Conservation (phyloP, 2,797 vertebrate species). For the Molothrus ater region DNA sequence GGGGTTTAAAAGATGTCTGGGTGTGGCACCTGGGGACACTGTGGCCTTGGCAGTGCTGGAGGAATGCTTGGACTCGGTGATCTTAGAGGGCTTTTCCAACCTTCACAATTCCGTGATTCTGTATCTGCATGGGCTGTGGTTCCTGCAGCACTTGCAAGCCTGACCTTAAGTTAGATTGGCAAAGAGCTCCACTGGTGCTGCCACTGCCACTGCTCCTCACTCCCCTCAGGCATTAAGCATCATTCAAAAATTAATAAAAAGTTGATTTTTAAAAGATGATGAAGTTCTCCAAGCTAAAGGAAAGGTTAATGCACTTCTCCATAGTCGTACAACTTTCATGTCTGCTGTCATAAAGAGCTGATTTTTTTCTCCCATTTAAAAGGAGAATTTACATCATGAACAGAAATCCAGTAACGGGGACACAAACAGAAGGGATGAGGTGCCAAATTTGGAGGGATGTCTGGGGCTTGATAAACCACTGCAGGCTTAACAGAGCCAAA, state of each 20-base stretch:
- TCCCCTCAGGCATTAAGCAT: neutral
- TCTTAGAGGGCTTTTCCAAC: neutral
- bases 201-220: neutral
- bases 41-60: neutral
- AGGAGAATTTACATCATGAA: neutral
- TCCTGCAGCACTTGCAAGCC: neutral
- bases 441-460: neutral
- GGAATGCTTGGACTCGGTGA: neutral
- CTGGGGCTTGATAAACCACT: neutral
- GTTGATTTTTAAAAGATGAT: neutral
- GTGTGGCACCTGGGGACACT: neutral
- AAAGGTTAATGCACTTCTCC: constrained; percentile 23
- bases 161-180: neutral
- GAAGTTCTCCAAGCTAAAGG: neutral
- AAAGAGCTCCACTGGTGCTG: neutral
- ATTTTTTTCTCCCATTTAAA: neutral
- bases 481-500: neutral
- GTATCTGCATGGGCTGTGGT: rapidly evolving
- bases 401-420: neutral
- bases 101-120: neutral
- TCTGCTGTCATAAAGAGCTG: neutral
- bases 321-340: neutral
- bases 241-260: constrained; percentile 30
- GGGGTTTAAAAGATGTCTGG: neutral
- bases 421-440: neutral